Conservation (phyloP, 2,797 vertebrate genomes). For the Catharus ustulatus region DNA sequence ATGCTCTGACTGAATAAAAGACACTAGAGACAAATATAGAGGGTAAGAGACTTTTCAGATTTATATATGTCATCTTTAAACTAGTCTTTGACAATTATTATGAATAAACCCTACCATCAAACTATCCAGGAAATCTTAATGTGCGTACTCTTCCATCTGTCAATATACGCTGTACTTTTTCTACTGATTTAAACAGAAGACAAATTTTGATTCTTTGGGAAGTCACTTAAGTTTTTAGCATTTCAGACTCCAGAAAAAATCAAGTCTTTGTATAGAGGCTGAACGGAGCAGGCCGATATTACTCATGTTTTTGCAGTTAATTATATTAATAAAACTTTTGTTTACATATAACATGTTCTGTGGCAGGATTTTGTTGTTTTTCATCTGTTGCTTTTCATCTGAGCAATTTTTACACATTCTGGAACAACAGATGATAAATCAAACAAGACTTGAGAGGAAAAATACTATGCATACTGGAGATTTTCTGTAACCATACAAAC, state of each 20-base stretch:
- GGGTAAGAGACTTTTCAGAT: not conserved
- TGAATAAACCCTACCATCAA: not conserved
- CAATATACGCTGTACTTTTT: not conserved
- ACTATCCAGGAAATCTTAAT: not conserved
- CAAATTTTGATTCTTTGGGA: not conserved
- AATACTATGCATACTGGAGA: not conserved
- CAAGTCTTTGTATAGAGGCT: not conserved
- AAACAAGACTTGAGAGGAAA: not conserved
- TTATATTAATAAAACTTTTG: not conserved
- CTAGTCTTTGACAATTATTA: not conserved
- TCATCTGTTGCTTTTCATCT: not conserved
- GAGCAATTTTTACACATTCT: fast-evolving
- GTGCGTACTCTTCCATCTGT: not conserved
- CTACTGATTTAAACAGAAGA: not conserved
- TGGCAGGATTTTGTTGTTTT: not conserved
- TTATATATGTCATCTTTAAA: not conserved
- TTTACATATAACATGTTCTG: not conserved
- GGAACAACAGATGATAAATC: not conserved
- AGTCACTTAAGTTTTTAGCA: not conserved
- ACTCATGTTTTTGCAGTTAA: not conserved
- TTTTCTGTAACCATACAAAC: not conserved
- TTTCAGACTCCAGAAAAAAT: not conserved
- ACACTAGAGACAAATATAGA: not conserved
- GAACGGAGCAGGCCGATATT: not conserved
- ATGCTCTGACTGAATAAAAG: not conserved